These are phyloP conservation scores for Coilia nasus DNA, from an alignment of 2,797 vertebrate species.

Conservation along the genomic window DNA sequence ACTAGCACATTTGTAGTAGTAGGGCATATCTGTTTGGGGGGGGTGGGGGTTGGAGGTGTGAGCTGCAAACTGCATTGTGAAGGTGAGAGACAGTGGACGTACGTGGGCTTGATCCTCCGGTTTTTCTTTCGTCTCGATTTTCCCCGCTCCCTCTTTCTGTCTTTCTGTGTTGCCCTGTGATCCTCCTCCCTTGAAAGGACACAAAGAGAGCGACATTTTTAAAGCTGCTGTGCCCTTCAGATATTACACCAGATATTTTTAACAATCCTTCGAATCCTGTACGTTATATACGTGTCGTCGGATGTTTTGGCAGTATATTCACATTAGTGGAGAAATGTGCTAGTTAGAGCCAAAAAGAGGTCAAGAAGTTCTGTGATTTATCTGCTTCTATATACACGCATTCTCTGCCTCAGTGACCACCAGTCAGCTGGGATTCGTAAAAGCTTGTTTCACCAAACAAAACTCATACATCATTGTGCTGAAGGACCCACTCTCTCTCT, in stretches of 20 bases:
- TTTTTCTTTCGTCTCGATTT: constrained; percentile 68
- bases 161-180: constrained; percentile 60
- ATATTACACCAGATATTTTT: neutral
- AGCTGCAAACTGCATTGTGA: constrained; percentile 60
- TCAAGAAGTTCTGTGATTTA: neutral
- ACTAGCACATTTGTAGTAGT: neutral
- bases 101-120: constrained; percentile 60
- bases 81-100: constrained; percentile 59
- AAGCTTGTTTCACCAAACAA: neutral
- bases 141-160: constrained; percentile 65
- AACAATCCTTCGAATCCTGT: neutral
- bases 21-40: neutral
- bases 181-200: constrained; percentile 58
- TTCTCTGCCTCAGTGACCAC: neutral
- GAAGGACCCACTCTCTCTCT: neutral
- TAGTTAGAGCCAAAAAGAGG: neutral
- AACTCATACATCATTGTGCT: neutral
- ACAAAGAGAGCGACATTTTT: neutral
- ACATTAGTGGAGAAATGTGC: neutral
- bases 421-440: neutral
- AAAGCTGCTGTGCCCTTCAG: neutral
- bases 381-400: neutral
- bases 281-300: neutral
- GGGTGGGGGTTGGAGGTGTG: neutral
- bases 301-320: neutral